Base-by-base conservation (phyloP, 1,140 invertebrate genomes). In the Zophobas morio region DNA sequence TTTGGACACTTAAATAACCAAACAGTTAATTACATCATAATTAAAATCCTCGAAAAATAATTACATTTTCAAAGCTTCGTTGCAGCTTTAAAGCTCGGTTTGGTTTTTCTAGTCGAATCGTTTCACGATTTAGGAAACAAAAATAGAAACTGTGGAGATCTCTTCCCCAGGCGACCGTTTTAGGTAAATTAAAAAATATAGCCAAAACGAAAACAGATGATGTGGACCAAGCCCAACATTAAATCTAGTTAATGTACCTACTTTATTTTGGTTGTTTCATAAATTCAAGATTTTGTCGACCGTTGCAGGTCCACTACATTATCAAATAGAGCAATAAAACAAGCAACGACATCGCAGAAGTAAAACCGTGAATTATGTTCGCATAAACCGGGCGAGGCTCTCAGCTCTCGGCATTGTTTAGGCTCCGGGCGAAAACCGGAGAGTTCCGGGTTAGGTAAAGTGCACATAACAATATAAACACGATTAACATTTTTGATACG, bases 361-460 rank as follows among this genome's bases (percentile, higher is more conserved):
- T 77, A 77, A 77, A 77, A 77, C 70, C 70, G 70, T 77, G 75
- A 77, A 77, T 77, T 77, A 77, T 77, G 75, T 72, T 72, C 75
- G 70, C 70, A 77, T 77, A 77, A 77, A 77, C 63, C 75, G 63
- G 51, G 70, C 75, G 70, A 60, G 56, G 75, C 70, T 77, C 71
- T 77, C 75, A 72, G 75, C 70, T 72, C 8, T 63, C 60, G 54
- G 75, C 70, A 77, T 77, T 77, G 75, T 77, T 77, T 73, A 77
- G 70, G 53, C 54, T 72, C 56, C 70, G 49, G 56, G 49, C 66
- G 36, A 63, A 20, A 51, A 54, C 46, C 40, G 71, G 47, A 42
- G 71, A 54, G 36, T 66, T 66, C 60, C 60, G 60, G 60, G 60
- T 66, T 40, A 42, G 35, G 39, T 33, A 66, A 66, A 42, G 39